Conservation (phyloP, 2,113 vertebrate species). For the Pelusios castaneus region DNA sequence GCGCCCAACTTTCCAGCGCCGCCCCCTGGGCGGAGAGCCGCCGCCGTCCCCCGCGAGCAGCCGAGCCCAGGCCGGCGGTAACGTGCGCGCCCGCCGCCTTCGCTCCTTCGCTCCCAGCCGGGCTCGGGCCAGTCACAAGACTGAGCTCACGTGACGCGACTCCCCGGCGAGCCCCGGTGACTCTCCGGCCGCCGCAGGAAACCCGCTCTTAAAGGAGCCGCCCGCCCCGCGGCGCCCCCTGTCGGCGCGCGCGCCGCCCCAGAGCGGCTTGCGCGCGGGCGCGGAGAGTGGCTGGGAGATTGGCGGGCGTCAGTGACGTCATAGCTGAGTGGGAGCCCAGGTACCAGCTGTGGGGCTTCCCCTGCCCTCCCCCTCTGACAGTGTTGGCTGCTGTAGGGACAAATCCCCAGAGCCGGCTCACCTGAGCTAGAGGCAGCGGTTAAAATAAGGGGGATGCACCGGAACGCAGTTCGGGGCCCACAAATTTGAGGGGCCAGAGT, state of each 20-base stretch:
- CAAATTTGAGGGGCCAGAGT: too few relatives aligned
- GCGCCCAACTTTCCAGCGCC: not conserved
- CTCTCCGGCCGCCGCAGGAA: not conserved
- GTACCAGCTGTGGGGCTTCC: too few relatives aligned
- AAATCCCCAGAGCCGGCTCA: too few relatives aligned
- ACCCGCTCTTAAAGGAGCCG: constrained; percentile 63
- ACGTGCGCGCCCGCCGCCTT: constrained; percentile 51
- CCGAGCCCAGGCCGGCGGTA: not conserved
- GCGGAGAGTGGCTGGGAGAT: too few relatives aligned
- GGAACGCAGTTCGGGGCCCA: too few relatives aligned
- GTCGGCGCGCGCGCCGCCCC: not conserved
- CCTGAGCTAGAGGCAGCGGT: too few relatives aligned
- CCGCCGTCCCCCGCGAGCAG: not conserved
- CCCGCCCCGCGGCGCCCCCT: not conserved
- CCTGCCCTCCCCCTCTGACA: too few relatives aligned
- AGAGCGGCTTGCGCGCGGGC: too few relatives aligned
- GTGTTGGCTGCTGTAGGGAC: too few relatives aligned
- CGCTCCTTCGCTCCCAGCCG: not conserved
- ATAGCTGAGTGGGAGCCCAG: too few relatives aligned
- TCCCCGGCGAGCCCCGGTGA: not conserved
- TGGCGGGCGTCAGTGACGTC: too few relatives aligned
- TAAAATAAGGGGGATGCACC: too few relatives aligned
- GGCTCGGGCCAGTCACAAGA: constrained; percentile 82
- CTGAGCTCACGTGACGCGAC: constrained; percentile 81
- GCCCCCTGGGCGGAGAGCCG: not conserved